These are phyloP conservation scores for Eurois occulta DNA, from an alignment of 2,888 invertebrate genomes.

Conservation along the genomic window DNA sequence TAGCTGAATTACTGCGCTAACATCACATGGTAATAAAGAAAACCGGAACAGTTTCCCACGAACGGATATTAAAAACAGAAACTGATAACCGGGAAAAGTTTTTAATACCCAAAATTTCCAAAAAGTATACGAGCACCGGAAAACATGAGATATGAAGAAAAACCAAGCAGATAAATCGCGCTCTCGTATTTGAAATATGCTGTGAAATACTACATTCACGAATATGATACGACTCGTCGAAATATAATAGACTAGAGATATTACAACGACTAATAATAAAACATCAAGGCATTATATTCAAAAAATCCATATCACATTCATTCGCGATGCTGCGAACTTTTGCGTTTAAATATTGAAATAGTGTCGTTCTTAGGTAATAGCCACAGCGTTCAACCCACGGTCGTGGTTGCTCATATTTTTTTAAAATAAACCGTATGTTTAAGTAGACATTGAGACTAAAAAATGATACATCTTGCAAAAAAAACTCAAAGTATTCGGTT, in stretches of 20 bases:
- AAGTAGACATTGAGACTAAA: slow-evolving; percentile 31
- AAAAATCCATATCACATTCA: slow-evolving; percentile 41
- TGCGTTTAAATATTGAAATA: slow-evolving; percentile 43
- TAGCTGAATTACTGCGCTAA: background rate
- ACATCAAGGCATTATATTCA: slow-evolving; percentile 7
- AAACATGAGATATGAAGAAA: slow-evolving; percentile 21
- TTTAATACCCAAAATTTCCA: background rate
- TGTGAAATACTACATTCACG: slow-evolving; percentile 12
- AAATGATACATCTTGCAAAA: slow-evolving; percentile 34
- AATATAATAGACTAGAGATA: slow-evolving; percentile 6
- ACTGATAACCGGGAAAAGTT: background rate
- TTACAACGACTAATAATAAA: slow-evolving; percentile 35
- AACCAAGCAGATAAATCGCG: slow-evolving; percentile 18
- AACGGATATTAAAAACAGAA: background rate
- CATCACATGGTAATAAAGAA: background rate
- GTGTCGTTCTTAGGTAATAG: slow-evolving; percentile 15
- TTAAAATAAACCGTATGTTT: slow-evolving; percentile 36
- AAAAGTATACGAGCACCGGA: background rate
- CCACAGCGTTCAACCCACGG: slow-evolving; percentile 2
- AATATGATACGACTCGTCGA: slow-evolving; percentile 1
- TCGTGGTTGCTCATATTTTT: background rate
- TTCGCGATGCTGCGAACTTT: slow-evolving; percentile 25
- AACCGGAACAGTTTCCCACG: background rate
- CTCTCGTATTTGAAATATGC: background rate
- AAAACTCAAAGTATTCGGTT: slow-evolving; percentile 56